Evolutionary conservation across 2,888 invertebrate species (phyloP), one percentile per base, ranked within the genome.

Genomic region (Nomada fucata): DNA sequence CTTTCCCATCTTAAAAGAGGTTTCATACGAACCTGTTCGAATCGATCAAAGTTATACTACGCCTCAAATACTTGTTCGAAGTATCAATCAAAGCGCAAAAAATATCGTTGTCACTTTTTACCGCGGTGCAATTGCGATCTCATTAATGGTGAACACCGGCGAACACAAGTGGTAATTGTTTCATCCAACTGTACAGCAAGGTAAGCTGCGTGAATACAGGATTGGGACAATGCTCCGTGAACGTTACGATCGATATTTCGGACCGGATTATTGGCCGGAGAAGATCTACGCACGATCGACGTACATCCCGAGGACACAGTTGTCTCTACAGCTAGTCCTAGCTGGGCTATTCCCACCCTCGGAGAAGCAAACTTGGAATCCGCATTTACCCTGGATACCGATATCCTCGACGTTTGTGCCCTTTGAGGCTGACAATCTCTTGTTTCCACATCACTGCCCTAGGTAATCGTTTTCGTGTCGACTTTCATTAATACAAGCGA

Each of bases 231-330:
- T 92, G 86, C 85, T 94, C 23, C 90, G 93, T 26, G 86, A 90
- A 65, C 89, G 90, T 42, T 93, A 94, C 83, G 81, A 89, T 76
- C 70, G 78, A 65, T 92, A 90, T 82, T 90, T 93, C 44, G 93
- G 93, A 11, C 78, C 89, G 47, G 75, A 89, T 82, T 93, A 93
- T 83, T 90, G 87, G 80, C 90, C 93, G 7, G 87, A 89, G 15
- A 87, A 91, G 84, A 89, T 93, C 82, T 90, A 90, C 68, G 92
- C 90, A 18, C 92, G 94, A 77, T 94, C 94, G 73, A 95, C 95
- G 1, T 94, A 94, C 79, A 92, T 94, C 57, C 94, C 95, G 82
- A 93, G 95, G 63, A 95, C 95, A n/a, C 91, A 95, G 84, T 94
- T 95, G 94, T 95, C 95, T 70, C 94, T 95, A 3, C 94, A 95